Evolutionary conservation across 2,113 vertebrate species (phyloP).

Genomic region (Hiodon tergisus): DNA sequence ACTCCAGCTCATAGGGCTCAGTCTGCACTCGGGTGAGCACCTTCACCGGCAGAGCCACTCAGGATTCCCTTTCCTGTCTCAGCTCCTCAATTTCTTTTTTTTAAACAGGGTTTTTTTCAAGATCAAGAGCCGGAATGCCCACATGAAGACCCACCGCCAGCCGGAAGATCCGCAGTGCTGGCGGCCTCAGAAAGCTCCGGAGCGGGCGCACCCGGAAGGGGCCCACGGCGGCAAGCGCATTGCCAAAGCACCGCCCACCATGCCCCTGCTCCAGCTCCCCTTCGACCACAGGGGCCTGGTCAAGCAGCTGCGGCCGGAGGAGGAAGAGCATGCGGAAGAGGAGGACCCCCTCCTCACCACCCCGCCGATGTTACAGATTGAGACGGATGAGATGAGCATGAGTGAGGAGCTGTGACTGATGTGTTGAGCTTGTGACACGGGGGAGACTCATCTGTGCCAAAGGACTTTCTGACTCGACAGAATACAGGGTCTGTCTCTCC

Average conservation of each 20-base stretch:
- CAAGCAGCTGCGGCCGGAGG: slow-evolving; percentile 62
- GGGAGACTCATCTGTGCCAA: background rate
- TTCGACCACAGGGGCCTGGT: slow-evolving; percentile 68
- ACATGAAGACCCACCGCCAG: slow-evolving; percentile 85
- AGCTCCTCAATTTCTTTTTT: background rate
- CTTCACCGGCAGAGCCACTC: too few relatives aligned
- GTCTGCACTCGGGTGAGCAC: too few relatives aligned
- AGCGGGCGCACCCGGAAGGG: slow-evolving; percentile 70
- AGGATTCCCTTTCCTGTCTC: background rate
- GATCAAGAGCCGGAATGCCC: slow-evolving; percentile 86
- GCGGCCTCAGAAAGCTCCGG: slow-evolving; percentile 20
- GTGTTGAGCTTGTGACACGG: background rate
- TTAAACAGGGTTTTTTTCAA: slow-evolving; percentile 74
- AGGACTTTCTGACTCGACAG: background rate
- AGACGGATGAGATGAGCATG: slow-evolving; percentile 63
- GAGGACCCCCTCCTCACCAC: slow-evolving; percentile 64
- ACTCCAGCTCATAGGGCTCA: too few relatives aligned
- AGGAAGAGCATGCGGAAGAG: slow-evolving; percentile 60
- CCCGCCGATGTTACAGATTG: slow-evolving; percentile 64
- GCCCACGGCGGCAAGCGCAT: slow-evolving; percentile 41
- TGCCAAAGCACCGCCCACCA: background rate
- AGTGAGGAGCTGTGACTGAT: slow-evolving; percentile 48
- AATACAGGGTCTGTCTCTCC: slow-evolving; percentile 2
- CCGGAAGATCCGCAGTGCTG: slow-evolving; percentile 64
- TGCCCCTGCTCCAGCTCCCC: slow-evolving; percentile 55